Evolutionary conservation across 2,888 invertebrate genomes (phyloP).

Genomic region (Cyrtodaria siliqua): DNA sequence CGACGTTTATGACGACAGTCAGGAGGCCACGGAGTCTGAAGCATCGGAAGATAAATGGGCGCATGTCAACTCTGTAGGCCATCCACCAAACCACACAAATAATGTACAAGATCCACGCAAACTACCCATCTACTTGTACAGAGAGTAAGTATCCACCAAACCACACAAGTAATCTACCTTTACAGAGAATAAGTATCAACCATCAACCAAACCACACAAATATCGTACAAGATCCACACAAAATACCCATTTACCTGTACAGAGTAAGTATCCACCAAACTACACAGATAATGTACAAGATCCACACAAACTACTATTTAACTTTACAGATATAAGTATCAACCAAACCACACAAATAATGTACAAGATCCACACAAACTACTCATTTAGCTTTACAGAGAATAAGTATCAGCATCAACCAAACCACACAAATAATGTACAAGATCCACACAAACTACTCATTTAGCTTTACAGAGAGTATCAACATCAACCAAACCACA

Average conservation of each 20-base stretch:
- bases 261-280: slow-evolving; percentile 86
- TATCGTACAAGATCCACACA: slow-evolving; percentile 69
- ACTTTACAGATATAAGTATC: slow-evolving; percentile 87
- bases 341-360: slow-evolving; percentile 72
- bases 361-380: slow-evolving; percentile 74
- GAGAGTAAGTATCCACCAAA: slow-evolving; percentile 87
- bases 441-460: slow-evolving; percentile 77
- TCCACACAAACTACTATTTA: slow-evolving; percentile 80
- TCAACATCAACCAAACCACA: slow-evolving; percentile 86
- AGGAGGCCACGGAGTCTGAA: slow-evolving; percentile 73
- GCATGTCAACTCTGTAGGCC: slow-evolving; percentile 83
- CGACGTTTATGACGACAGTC: slow-evolving; percentile 58
- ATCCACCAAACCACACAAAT: slow-evolving; percentile 86
- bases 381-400: slow-evolving; percentile 84
- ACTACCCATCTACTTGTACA: slow-evolving; percentile 83
- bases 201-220: slow-evolving; percentile 87
- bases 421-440: slow-evolving; percentile 63
- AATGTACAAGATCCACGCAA: slow-evolving; percentile 71
- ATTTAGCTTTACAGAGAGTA: slow-evolving; percentile 84
- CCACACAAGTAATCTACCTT: slow-evolving; percentile 62
- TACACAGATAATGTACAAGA: slow-evolving; percentile 67
- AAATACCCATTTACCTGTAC: slow-evolving; percentile 83
- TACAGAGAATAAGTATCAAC: no score
- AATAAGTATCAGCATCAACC: slow-evolving; percentile 87
- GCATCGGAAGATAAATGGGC: slow-evolving; percentile 89